Percentiles rank a stretch among this genome's conserved stretches.
These are phyloP conservation scores for Callipepla squamata DNA, from an alignment of 2,113 vertebrate species.

Conservation along the genomic window DNA sequence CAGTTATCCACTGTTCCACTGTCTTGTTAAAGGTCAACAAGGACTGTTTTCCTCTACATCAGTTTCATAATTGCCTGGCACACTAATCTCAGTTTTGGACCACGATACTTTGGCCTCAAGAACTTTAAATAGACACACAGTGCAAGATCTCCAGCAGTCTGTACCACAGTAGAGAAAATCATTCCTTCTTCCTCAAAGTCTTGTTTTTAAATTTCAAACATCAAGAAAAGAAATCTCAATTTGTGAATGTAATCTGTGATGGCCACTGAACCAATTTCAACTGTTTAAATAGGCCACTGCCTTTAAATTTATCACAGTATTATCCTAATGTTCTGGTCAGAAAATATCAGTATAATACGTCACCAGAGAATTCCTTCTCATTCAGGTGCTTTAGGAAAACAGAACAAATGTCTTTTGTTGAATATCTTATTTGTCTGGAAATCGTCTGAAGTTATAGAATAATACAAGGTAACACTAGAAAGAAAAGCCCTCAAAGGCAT, in stretches of 20 bases:
- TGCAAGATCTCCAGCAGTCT: background rate
- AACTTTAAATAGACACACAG: background rate
- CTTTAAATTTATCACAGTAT: background rate
- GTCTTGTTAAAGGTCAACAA: background rate
- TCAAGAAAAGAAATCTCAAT: background rate
- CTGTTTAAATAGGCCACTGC: background rate
- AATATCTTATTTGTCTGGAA: background rate
- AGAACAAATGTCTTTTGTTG: fast-evolving
- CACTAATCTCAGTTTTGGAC: background rate
- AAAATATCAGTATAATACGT: background rate
- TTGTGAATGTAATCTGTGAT: background rate
- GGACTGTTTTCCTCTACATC: background rate
- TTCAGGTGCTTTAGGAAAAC: background rate
- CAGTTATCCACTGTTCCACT: background rate
- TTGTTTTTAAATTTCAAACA: background rate
- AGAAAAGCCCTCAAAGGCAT: background rate
- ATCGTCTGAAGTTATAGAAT: background rate
- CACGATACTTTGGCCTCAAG: background rate
- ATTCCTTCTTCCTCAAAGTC: background rate
- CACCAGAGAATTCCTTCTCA: background rate
- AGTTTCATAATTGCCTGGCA: background rate
- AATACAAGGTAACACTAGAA: background rate
- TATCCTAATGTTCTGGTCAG: background rate
- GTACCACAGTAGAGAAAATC: background rate
- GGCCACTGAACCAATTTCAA: background rate